Evolutionary conservation across 2,888 invertebrate genomes (phyloP).

Genomic region (Volucella zonaria): DNA sequence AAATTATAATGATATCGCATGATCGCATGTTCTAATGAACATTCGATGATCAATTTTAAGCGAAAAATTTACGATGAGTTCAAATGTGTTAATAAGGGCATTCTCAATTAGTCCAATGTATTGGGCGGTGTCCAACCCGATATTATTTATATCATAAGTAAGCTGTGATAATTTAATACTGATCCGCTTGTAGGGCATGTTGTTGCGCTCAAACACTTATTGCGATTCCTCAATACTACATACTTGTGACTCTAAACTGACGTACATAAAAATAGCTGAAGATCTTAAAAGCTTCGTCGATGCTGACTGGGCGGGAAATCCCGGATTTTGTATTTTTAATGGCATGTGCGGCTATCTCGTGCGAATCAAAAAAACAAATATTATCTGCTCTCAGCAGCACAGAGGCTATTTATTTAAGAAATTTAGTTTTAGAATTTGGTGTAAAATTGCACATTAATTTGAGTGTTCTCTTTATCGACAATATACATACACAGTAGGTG

Average conservation of each 20-base stretch:
- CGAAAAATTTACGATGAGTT: conserved; percentile 7
- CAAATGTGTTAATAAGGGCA: conserved; percentile 29
- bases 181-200: conserved; percentile 31
- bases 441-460: conserved; percentile 17
- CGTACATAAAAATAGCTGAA: conserved; percentile 31
- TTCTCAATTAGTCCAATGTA: conserved; percentile 41
- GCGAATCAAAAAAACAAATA: conserved; percentile 53
- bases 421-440: conserved; percentile 30
- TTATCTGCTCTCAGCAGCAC: conserved; percentile 49
- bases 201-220: conserved; percentile 35
- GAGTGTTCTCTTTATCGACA: conserved; percentile 39
- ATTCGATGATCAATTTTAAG: conserved; percentile 18
- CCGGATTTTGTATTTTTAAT: conserved; percentile 43
- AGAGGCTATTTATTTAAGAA: conserved; percentile 33
- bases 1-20: background rate
- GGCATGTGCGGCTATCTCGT: conserved; percentile 32
- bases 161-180: conserved; percentile 34
- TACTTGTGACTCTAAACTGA: conserved; percentile 13
- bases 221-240: conserved; percentile 34
- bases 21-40: conserved; percentile 18
- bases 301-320: conserved; percentile 43
- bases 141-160: conserved; percentile 12
- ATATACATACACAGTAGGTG: conserved; percentile 19
- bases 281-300: conserved; percentile 35
- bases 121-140: conserved; percentile 35